phyloP scores from a whole-genome alignment of 2,888 invertebrate genomes.

The Parapristionchus giblindavisi region DNA sequence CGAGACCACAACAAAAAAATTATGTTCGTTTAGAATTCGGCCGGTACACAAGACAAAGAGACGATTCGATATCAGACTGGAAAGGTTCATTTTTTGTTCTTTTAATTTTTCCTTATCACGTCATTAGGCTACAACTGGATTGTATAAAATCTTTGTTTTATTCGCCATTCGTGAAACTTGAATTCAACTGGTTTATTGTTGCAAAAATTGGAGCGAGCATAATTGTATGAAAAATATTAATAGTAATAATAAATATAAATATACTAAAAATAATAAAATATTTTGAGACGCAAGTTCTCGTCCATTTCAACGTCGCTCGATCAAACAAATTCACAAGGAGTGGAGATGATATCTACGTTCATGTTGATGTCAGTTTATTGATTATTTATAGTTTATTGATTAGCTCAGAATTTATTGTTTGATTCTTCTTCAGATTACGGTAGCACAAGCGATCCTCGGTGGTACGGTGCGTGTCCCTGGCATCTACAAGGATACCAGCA shows the following conservation, averaged over 20 bases:
- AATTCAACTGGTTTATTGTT: no score
- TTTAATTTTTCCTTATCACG: no score
- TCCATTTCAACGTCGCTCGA: conserved; percentile 62
- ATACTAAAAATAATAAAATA: neutral
- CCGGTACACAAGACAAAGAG: conserved; percentile 92
- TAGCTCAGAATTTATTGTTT: neutral
- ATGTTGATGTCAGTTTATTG: conserved; percentile 74
- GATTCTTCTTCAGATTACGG: conserved; percentile 72
- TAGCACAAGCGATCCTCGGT: conserved; percentile 88
- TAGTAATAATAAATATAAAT: no score
- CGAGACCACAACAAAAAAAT: no score
- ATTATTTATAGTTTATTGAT: neutral
- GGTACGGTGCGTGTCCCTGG: conserved; percentile 78
- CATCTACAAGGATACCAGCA: conserved; percentile 89
- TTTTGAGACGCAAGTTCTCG: conserved; percentile 57
- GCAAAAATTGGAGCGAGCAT: no score
- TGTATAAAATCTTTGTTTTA: no score
- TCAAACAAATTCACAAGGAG: conserved; percentile 85
- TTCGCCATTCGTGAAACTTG: no score
- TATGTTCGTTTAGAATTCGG: no score
- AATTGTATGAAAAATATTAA: no score
- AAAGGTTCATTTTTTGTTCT: conserved; percentile 70
- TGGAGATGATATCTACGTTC: conserved; percentile 94
- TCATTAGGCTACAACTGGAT: no score
- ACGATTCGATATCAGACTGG: conserved; percentile 93